phyloP scores from a whole-genome alignment of 2,797 vertebrate species.

The Smutsia gigantea region DNA sequence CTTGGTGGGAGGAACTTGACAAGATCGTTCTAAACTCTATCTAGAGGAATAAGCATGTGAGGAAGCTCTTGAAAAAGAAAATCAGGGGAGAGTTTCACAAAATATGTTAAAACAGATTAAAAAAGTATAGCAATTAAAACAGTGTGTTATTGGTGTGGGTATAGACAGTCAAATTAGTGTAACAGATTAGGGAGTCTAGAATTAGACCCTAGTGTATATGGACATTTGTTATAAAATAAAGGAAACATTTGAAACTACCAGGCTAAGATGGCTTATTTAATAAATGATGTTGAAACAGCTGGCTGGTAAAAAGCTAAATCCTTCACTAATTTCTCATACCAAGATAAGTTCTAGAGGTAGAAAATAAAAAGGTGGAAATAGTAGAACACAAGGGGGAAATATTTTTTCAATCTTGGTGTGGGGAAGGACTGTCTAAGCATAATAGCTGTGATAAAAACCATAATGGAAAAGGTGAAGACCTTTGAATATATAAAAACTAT shows the following conservation, averaged over 20 bases:
- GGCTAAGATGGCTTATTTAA: neutral
- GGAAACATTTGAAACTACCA: neutral
- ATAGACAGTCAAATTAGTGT: neutral
- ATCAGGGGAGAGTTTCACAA: neutral
- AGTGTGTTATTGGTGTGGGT: neutral
- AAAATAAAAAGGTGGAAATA: neutral
- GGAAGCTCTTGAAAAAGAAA: constrained; percentile 6
- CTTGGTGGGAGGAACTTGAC: neutral
- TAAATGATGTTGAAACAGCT: neutral
- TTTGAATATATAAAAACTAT: neutral
- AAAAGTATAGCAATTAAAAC: neutral
- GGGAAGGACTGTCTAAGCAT: neutral
- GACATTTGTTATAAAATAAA: neutral
- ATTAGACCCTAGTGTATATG: neutral
- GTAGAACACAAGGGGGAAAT: neutral
- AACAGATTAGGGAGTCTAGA: neutral
- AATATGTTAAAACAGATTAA: neutral
- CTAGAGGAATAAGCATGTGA: neutral
- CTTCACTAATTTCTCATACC: neutral
- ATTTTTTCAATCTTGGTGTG: neutral
- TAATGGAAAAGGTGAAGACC: neutral
- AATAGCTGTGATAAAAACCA: neutral
- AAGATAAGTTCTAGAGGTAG: neutral
- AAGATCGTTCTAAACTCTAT: neutral
- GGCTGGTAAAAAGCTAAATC: neutral